A percentile compares a stretch with the other conserved stretches of the same genome.
These are phyloP conservation scores for Caenorhabditis sp. DNA, from an alignment of 2,888 invertebrate species.

Conservation along the genomic window DNA sequence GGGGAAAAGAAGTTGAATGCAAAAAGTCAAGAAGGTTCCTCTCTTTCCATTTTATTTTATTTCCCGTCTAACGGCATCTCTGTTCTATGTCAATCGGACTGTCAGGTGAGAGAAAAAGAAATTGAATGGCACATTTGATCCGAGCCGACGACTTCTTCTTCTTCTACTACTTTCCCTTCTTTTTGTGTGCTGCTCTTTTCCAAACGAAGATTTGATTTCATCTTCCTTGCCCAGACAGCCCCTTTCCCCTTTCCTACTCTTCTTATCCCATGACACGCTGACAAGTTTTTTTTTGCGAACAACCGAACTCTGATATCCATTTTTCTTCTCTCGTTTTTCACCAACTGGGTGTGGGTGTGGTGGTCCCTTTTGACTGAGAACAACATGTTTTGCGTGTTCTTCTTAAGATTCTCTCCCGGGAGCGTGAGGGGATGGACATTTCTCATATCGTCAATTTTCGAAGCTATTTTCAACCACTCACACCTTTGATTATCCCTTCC, in stretches of 20 bases:
- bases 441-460: slow-evolving; percentile 1
- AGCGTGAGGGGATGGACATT: neutral
- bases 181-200: slow-evolving; percentile 1
- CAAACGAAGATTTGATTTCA: slow-evolving; percentile 49
- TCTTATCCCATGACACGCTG: slow-evolving; percentile 2
- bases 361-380: slow-evolving; percentile 3
- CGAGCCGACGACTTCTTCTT: neutral
- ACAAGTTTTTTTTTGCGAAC: slow-evolving; percentile 11
- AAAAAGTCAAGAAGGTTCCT: slow-evolving; percentile 40
- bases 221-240: slow-evolving; percentile 34
- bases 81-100: slow-evolving; percentile 40
- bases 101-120: neutral
- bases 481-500: neutral
- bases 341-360: slow-evolving; percentile 18
- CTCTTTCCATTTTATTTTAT: slow-evolving; percentile 31
- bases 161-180: neutral
- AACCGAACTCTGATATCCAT: slow-evolving; percentile 55
- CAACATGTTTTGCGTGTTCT: slow-evolving; percentile 18
- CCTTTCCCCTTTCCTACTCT: slow-evolving; percentile 4
- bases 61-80: no score
- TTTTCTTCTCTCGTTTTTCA: slow-evolving; percentile 41
- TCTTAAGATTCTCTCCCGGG: neutral
- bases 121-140: neutral
- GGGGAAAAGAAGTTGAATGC: slow-evolving; percentile 10
- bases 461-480: neutral